phyloP scores from a whole-genome alignment of 2,888 invertebrate genomes.

The Blastobasis adustella region DNA sequence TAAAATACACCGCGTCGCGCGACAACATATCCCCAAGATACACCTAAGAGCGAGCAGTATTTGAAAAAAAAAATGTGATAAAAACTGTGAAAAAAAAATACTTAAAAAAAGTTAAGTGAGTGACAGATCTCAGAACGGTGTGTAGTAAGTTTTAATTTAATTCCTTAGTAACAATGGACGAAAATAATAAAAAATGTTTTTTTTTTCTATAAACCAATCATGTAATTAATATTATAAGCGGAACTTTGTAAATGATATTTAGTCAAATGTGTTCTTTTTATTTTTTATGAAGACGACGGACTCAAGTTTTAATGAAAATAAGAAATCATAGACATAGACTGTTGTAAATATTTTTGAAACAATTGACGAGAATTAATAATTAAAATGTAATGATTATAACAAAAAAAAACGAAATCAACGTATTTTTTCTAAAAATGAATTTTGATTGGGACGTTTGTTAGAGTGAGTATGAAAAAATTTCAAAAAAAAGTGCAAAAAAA shows the following conservation, averaged over 20 bases:
- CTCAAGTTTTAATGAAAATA: neutral
- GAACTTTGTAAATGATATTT: slow-evolving; percentile 12
- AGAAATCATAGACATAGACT: slow-evolving; percentile 5
- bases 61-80: slow-evolving; percentile 61
- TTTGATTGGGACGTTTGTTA: slow-evolving; percentile 32
- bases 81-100: slow-evolving; percentile 61
- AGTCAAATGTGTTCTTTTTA: slow-evolving; percentile 12
- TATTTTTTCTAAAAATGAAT: slow-evolving; percentile 46
- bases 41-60: slow-evolving; percentile 56
- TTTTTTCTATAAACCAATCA: slow-evolving; percentile 26
- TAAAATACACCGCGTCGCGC: slow-evolving; percentile 11
- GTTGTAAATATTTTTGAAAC: slow-evolving; percentile 40
- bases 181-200: slow-evolving; percentile 29
- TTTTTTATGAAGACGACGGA: slow-evolving; percentile 4
- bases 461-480: slow-evolving; percentile 24
- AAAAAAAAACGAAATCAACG: slow-evolving; percentile 32
- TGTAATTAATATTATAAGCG: slow-evolving; percentile 13
- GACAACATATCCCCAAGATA: slow-evolving; percentile 25
- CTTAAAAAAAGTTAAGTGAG: slow-evolving; percentile 59
- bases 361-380: slow-evolving; percentile 15
- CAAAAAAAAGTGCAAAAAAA: slow-evolving; percentile 32
- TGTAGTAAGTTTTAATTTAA: slow-evolving; percentile 54
- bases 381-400: slow-evolving; percentile 18
- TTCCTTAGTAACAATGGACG: slow-evolving; percentile 47
- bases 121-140: slow-evolving; percentile 68